These are phyloP conservation scores for Stenchaetothrips biformis DNA, from an alignment of 2,888 invertebrate genomes.

Conservation along the genomic window DNA sequence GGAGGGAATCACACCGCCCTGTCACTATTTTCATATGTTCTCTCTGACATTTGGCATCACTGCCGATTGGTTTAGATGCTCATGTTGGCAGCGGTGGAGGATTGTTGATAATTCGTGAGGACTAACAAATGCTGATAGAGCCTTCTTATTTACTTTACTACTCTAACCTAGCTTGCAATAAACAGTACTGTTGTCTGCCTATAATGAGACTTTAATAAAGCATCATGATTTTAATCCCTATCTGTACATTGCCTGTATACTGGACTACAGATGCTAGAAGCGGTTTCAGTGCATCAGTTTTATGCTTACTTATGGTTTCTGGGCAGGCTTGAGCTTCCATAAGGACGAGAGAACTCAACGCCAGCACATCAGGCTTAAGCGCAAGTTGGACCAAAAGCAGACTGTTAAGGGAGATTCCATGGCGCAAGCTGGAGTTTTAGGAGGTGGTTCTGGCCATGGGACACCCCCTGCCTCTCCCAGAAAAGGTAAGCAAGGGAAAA, in stretches of 20 bases:
- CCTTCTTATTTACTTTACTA: neutral
- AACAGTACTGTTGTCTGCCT: too few species aligned
- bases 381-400: constrained; percentile 67
- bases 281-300: neutral
- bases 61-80: too few species aligned
- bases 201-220: constrained; percentile 33
- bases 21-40: too few species aligned
- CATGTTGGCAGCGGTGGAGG: too few species aligned
- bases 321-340: constrained; percentile 48
- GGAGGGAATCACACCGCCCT: too few species aligned
- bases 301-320: constrained; percentile 5
- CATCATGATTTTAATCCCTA: neutral
- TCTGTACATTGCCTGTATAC: constrained; percentile 37
- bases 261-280: neutral
- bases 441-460: constrained; percentile 49
- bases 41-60: too few species aligned
- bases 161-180: neutral
- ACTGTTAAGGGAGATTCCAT: constrained; percentile 34
- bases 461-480: constrained; percentile 66
- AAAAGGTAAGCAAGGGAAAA: constrained; percentile 48
- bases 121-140: too few species aligned
- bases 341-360: constrained; percentile 75
- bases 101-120: too few species aligned
- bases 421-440: constrained; percentile 36
- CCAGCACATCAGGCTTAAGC: constrained; percentile 70